phyloP scores from a whole-genome alignment of 2,113 vertebrate genomes.

The Nerophis ophidion region DNA sequence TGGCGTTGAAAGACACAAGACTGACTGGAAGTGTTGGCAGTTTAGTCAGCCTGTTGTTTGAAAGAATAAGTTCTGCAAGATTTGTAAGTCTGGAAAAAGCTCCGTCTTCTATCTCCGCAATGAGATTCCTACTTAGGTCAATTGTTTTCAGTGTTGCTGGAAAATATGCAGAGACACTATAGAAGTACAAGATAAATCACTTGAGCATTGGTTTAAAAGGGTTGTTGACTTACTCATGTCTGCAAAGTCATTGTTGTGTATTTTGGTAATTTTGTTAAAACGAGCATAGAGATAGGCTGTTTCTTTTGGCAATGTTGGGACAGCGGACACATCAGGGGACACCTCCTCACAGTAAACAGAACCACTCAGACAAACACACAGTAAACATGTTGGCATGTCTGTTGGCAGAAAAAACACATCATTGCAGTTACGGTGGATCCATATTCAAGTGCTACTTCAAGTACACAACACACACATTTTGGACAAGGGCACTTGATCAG shows the following conservation, averaged over 20 bases:
- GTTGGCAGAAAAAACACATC: slow-evolving; percentile 17
- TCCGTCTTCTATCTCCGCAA: slow-evolving; percentile 86
- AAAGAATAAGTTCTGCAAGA: slow-evolving; percentile 84
- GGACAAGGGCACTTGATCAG: slow-evolving; percentile 34
- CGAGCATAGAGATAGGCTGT: slow-evolving; percentile 86
- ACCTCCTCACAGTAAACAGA: slow-evolving; percentile 93
- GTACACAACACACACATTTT: slow-evolving; percentile 8
- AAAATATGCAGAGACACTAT: slow-evolving; percentile 9
- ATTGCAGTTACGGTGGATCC: background rate
- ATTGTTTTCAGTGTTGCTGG: slow-evolving; percentile 85
- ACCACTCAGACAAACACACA: slow-evolving; percentile 88
- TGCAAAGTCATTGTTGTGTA: slow-evolving; percentile 82
- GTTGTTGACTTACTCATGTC: slow-evolving; percentile 77
- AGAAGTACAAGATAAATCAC: background rate
- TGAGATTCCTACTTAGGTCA: slow-evolving; percentile 84
- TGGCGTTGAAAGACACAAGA: slow-evolving; percentile 78
- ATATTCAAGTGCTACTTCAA: slow-evolving; percentile 16
- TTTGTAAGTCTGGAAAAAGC: slow-evolving; percentile 82
- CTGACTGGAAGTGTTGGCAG: slow-evolving; percentile 83
- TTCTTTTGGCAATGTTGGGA: slow-evolving; percentile 87
- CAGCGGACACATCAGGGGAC: slow-evolving; percentile 68
- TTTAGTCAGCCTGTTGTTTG: slow-evolving; percentile 82
- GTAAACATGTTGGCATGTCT: slow-evolving; percentile 80
- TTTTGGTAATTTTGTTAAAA: slow-evolving; percentile 89
- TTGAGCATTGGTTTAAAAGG: background rate